Conservation (phyloP, 2,888 invertebrate genomes). For the Diadegma fenestrale region DNA sequence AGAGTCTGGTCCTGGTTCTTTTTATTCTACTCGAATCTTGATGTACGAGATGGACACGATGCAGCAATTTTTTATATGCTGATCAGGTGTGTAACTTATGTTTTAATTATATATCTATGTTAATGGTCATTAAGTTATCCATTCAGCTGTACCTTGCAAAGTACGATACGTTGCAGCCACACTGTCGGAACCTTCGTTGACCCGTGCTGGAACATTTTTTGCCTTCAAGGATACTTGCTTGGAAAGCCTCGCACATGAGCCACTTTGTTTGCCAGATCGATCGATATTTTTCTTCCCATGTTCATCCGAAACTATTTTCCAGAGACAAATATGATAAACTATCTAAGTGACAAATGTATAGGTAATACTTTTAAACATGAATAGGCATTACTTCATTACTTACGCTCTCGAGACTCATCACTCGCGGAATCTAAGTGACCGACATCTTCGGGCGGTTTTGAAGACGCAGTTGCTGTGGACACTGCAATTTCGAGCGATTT, state of each 20-base stretch:
- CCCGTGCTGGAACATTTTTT: conserved; percentile 13
- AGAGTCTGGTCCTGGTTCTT: conserved; percentile 21
- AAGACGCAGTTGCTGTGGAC: conserved; percentile 26
- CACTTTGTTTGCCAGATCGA: conserved; percentile 28
- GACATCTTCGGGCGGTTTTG: conserved; percentile 21
- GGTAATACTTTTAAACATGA: conserved; percentile 24
- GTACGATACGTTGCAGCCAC: conserved; percentile 3
- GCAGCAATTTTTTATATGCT: conserved; percentile 9
- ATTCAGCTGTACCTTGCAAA: conserved; percentile 27
- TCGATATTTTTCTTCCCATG: conserved; percentile 24
- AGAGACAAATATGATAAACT: conserved; percentile 20
- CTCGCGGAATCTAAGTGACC: conserved; percentile 16
- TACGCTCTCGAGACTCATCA: conserved; percentile 6
- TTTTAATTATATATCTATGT: conserved; percentile 18
- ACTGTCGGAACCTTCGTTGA: conserved; percentile 16
- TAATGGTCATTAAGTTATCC: conserved; percentile 3
- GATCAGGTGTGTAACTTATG: conserved; percentile 13
- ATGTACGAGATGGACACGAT: conserved; percentile 25
- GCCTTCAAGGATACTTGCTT: conserved; percentile 20
- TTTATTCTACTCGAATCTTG: conserved; percentile 27
- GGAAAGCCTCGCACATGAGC: conserved; percentile 25
- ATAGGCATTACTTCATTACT: conserved; percentile 25
- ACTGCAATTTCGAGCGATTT: conserved; percentile 26
- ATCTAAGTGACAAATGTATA: conserved; percentile 20
- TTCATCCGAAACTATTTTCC: conserved; percentile 24